Base-by-base conservation (phyloP, 2,113 vertebrate species). In the Sceloporus tristichus region DNA sequence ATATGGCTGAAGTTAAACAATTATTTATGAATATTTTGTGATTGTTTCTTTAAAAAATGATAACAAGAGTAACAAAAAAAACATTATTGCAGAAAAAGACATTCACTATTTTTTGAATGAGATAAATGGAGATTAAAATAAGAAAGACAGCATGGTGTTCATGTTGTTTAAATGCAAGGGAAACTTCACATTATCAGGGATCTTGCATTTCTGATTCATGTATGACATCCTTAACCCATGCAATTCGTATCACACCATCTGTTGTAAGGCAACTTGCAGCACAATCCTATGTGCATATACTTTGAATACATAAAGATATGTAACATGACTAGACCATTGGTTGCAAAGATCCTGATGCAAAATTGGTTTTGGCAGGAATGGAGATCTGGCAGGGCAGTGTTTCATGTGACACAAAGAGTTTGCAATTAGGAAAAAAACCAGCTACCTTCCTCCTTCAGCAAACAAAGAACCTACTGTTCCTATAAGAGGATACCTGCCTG, bases 31-130 rank as follows among this genome's bases (percentile, higher is more conserved):
- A 89, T 82, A 95, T 93, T 91, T 92, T 87, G 83, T 91, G 75
- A 23, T 87, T 93, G 86, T 82, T 3, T 38, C 93, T 92, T 92
- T 89, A 53, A 5, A 48, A 48, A 42, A 94, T 91, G 90, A 93
- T 90, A 94, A 93, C 92, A 95, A 82, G 56, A 93, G 78, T 86
- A 94, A 95, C 94, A 89, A 90, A 84, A 79, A 89, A 89, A 29
- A 89, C 90, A 96, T 95, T 95, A 94, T 95, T 94, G 93, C 88
- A 78, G 90, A 96, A 95, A 93, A 96, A 93, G 74, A 90, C 92
- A 92, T 94, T 89, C 95, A 94, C 78, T 91, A 96, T 91, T 84
- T 92, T 29, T 25, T 10, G 40, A 73, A 70, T 38, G 11, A 48
- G 75, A 16, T 25, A 29, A 16, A 40, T 59, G 65, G 78, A 65